Evolutionary conservation across 1,140 invertebrate genomes (phyloP), one percentile per base, ranked within the genome.

Genomic region (Acyrthosiphon pisum): DNA sequence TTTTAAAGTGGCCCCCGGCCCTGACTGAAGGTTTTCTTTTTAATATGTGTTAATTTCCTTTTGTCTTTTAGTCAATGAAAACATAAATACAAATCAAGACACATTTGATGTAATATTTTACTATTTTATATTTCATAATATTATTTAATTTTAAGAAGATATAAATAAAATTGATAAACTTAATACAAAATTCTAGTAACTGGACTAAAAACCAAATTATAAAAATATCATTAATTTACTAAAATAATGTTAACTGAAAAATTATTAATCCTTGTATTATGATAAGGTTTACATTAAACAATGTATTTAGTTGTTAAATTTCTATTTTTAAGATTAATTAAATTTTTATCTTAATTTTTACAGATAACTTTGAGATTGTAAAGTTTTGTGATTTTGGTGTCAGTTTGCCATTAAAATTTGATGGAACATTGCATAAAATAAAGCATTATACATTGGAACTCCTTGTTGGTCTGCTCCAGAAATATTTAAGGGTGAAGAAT

Each of bases 381-480:
- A 98, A 98, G 95, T 95, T 98, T 7, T 98, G 98, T 95, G 98
- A 98, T 95, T 98, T 98, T 96, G 98, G 98, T 37, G 97, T 98
- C 26, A 96, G 97, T 53, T 94, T 98, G 91, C 97, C 96, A 8
- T 94, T 98, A 6, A 96, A 97, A 88, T 95, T 97, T 93, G 95
- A 97, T 94, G 96, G 97, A 11, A 83, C 86, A 53, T 83, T 94
- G 26, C 68, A 93, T 53, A 91, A 91, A 91, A 96, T 93, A 95
- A 95, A 94, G 94, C 94, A 23, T 94, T 95, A 41, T 97, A 96
- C 96, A 95, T 96, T 92, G 95, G 95, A 95, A 96, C 94, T 94
- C 95, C 86, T 41, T 84, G 96, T 86, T 98, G 97, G 98, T 97
- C 96, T 94, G 96, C 97, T 2, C 97, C 97, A 2, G 98, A 98